These are phyloP conservation scores for Caenorhabditis plicata DNA, from an alignment of 2,888 invertebrate species.

Conservation along the genomic window DNA sequence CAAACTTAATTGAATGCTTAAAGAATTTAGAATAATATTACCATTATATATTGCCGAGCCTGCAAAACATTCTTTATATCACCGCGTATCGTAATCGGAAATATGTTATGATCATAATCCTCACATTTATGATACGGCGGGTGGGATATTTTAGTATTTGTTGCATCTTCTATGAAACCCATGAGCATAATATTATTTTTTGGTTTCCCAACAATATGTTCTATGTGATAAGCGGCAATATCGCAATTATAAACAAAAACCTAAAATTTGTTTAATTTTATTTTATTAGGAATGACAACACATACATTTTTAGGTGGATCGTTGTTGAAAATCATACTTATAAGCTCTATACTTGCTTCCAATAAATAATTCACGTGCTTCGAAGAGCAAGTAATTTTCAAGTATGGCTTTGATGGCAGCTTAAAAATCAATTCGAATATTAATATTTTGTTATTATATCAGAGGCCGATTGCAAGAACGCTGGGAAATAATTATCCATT, in stretches of 20 bases:
- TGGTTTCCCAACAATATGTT: constrained; percentile 11
- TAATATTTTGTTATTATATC: too few relatives aligned
- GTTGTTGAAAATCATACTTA: neutral
- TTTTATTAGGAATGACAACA: neutral
- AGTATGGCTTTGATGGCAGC: neutral
- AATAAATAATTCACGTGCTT: constrained; percentile 7
- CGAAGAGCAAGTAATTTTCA: constrained; percentile 7
- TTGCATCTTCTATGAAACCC: constrained; percentile 2
- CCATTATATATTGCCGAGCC: constrained; percentile 15
- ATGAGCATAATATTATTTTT: neutral
- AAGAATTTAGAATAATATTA: neutral
- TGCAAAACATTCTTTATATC: constrained; percentile 7
- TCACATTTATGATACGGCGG: constrained; percentile 2
- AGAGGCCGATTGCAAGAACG: too few relatives aligned
- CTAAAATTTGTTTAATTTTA: neutral
- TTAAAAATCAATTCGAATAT: too few relatives aligned
- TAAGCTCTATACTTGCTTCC: neutral
- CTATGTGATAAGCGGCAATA: constrained; percentile 12
- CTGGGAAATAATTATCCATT: too few relatives aligned
- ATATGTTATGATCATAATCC: neutral
- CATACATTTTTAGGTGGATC: constrained; percentile 1
- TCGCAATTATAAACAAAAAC: constrained; percentile 8
- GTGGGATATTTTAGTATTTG: constrained; percentile 8
- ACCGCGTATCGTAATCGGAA: constrained; percentile 4
- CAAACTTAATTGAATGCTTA: too few relatives aligned